These are phyloP conservation scores for Apodemus sylvaticus DNA, from an alignment of 2,113 vertebrate species.

Conservation along the genomic window DNA sequence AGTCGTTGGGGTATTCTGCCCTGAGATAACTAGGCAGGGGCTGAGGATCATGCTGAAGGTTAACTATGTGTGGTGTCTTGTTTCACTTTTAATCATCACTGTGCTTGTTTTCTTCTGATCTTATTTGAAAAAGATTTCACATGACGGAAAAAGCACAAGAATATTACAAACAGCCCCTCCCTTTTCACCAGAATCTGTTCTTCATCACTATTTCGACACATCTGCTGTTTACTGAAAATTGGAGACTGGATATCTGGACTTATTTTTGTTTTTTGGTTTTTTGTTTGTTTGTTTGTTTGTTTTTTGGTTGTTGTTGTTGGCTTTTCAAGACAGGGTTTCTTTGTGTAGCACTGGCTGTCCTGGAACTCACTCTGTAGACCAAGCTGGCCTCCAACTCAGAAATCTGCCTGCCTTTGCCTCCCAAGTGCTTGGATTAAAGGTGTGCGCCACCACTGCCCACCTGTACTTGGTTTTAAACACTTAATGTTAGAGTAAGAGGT, in stretches of 20 bases:
- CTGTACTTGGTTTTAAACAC: neutral
- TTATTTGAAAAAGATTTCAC: slow-evolving; percentile 8
- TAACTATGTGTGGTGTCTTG: neutral
- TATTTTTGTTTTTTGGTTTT: too few species aligned
- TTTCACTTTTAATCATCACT: slow-evolving; percentile 10
- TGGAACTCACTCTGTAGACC: too few species aligned
- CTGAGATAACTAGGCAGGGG: neutral
- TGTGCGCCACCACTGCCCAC: too few species aligned
- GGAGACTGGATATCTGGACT: neutral
- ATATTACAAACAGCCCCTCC: neutral
- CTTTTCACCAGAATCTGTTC: neutral
- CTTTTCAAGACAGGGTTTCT: too few species aligned
- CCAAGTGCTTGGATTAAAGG: too few species aligned
- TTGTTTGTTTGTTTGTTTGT: too few species aligned
- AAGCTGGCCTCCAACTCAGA: too few species aligned
- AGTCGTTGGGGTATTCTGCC: neutral
- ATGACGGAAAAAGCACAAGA: neutral
- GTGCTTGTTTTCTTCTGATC: slow-evolving; percentile 33
- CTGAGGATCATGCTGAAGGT: neutral
- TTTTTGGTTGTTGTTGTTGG: too few species aligned
- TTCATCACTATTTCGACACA: neutral
- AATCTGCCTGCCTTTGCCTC: too few species aligned
- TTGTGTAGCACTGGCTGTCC: too few species aligned
- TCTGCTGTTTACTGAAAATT: neutral
- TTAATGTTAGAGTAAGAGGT: neutral